These are phyloP conservation scores for Trematocara macrostoma DNA, from an alignment of 2,113 vertebrate genomes.

Conservation along the genomic window DNA sequence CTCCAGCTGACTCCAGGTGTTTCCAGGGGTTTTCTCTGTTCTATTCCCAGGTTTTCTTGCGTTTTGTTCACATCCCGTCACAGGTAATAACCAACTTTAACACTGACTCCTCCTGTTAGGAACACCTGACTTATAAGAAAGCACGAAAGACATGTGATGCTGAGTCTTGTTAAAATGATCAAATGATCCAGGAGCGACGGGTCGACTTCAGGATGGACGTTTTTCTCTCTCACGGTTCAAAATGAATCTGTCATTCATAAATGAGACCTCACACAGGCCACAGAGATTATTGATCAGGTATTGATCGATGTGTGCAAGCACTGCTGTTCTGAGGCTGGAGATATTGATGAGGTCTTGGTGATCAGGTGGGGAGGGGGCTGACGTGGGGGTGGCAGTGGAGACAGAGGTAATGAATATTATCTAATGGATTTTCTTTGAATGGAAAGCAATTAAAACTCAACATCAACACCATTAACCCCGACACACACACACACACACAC, in stretches of 20 bases:
- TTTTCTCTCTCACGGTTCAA: background rate
- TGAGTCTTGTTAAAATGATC: background rate
- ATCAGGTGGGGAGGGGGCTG: background rate
- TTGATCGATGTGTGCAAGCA: background rate
- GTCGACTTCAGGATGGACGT: background rate
- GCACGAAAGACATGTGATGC: background rate
- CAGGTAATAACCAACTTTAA: background rate
- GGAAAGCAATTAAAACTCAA: conserved; percentile 38
- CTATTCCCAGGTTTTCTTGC: background rate
- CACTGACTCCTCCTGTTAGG: background rate
- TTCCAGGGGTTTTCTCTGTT: background rate
- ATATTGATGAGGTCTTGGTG: background rate
- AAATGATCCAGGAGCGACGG: background rate
- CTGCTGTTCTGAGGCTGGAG: background rate
- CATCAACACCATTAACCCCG: conserved; percentile 37
- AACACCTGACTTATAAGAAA: background rate
- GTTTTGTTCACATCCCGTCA: background rate
- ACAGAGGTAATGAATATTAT: background rate
- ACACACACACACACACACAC: background rate
- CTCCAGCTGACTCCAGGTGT: background rate
- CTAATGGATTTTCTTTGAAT: conserved; percentile 17
- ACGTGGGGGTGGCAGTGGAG: background rate
- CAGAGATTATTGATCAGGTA: background rate
- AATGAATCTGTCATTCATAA: background rate
- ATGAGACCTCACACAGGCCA: background rate